A percentile compares a stretch with the other conserved stretches of the same genome.
phyloP scores from a whole-genome alignment of 2,797 vertebrate genomes.

The Clarias pachynema region DNA sequence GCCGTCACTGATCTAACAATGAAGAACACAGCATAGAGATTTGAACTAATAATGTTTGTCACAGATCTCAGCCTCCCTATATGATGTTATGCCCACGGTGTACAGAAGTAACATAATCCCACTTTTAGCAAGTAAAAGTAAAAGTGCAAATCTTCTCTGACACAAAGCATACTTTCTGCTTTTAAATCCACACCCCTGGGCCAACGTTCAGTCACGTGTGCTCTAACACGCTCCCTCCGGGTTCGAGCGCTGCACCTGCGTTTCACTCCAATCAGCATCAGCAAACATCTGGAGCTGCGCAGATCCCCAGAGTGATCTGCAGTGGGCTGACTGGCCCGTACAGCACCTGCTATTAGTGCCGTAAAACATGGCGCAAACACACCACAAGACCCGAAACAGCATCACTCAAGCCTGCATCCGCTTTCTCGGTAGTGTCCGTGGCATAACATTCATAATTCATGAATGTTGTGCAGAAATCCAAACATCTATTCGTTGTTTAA shows the following conservation, averaged over 20 bases:
- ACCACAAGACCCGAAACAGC: slow-evolving; percentile 3
- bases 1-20: slow-evolving; percentile 6
- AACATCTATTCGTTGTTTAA: background rate
- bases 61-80: slow-evolving; percentile 12
- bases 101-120: slow-evolving; percentile 18
- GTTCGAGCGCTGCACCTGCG: slow-evolving; percentile 24
- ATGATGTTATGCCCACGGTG: background rate
- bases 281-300: slow-evolving; percentile 4
- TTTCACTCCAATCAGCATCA: background rate
- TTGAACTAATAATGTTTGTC: background rate
- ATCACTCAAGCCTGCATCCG: background rate
- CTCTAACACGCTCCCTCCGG: slow-evolving; percentile 25
- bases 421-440: background rate
- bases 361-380: background rate
- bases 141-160: background rate
- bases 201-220: slow-evolving; percentile 1
- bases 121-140: background rate
- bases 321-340: background rate
- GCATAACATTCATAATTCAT: background rate
- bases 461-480: background rate
- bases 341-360: slow-evolving; percentile 12
- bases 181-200: slow-evolving; percentile 3
- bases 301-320: slow-evolving; percentile 7
- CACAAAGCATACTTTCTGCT: slow-evolving; percentile 14
- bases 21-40: background rate